Conservation (phyloP, 1,140 invertebrate genomes). For the Rhopalosiphum padi region DNA sequence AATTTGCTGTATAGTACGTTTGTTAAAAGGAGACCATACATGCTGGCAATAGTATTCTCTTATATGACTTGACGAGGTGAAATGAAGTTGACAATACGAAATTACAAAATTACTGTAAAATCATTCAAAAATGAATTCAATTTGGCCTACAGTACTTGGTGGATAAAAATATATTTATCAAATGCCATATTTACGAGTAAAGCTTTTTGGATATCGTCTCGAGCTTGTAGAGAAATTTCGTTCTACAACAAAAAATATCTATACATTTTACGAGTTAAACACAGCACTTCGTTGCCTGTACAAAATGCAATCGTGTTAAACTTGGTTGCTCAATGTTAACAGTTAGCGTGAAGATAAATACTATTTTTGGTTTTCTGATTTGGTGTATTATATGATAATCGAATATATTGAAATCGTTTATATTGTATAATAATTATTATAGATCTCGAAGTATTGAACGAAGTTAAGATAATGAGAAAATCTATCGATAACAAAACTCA, state of each 20-base stretch:
- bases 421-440: not conserved
- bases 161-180: not conserved
- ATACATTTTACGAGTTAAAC: no score
- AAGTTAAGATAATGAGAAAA: constrained; percentile 67
- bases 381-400: not conserved
- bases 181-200: not conserved
- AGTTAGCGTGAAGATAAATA: no score
- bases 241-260: not conserved
- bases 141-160: not conserved
- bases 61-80: not conserved
- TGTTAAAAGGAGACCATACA: no score
- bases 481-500: constrained; percentile 67
- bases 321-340: no score
- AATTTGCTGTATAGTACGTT: no score
- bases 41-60: no score
- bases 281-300: no score
- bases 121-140: not conserved
- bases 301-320: no score
- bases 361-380: no score
- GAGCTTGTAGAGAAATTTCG: not conserved
- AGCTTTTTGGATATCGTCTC: not conserved
- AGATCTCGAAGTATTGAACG: not conserved
- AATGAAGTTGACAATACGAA: not conserved
- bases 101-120: not conserved
- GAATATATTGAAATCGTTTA: not conserved